These are phyloP conservation scores for Crotalus tigris DNA, from an alignment of 2,113 vertebrate genomes.

Conservation along the genomic window DNA sequence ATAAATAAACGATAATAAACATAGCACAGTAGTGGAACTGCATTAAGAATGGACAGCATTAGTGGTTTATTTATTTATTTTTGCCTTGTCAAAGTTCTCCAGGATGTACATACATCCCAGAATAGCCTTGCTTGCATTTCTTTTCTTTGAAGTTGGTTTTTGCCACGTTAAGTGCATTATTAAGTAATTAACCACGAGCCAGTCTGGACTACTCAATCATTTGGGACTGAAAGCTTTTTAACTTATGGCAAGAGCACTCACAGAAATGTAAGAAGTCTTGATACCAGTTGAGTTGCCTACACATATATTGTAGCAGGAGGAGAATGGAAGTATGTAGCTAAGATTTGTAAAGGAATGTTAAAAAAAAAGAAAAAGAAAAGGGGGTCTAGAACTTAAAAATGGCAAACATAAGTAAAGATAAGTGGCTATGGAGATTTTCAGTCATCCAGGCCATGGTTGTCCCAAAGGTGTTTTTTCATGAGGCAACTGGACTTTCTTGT, in stretches of 20 bases:
- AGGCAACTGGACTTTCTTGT: too few relatives aligned
- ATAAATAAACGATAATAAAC: too few relatives aligned
- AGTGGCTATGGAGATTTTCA: too few relatives aligned
- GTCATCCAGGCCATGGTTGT: too few relatives aligned
- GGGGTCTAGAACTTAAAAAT: not conserved
- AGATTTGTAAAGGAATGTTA: not conserved
- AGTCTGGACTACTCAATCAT: constrained; percentile 25
- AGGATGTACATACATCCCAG: constrained; percentile 17
- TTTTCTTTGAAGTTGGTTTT: constrained; percentile 18
- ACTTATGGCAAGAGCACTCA: constrained; percentile 29
- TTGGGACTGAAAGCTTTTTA: constrained; percentile 38
- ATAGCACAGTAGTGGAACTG: constrained; percentile 11
- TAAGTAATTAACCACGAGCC: constrained; percentile 46
- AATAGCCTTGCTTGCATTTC: not conserved
- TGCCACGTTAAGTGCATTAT: constrained; percentile 18
- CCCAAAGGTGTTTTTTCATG: too few relatives aligned
- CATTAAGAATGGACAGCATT: constrained; percentile 35
- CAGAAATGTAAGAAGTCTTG: not conserved
- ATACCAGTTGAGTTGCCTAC: not conserved
- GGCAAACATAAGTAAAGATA: too few relatives aligned
- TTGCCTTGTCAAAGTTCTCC: not conserved
- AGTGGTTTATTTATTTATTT: not conserved
- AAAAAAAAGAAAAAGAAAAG: too few relatives aligned
- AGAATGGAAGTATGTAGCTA: not conserved
- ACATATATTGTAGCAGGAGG: not conserved